Conservation (phyloP, 2,888 invertebrate genomes). For the Pammene fasciana region DNA sequence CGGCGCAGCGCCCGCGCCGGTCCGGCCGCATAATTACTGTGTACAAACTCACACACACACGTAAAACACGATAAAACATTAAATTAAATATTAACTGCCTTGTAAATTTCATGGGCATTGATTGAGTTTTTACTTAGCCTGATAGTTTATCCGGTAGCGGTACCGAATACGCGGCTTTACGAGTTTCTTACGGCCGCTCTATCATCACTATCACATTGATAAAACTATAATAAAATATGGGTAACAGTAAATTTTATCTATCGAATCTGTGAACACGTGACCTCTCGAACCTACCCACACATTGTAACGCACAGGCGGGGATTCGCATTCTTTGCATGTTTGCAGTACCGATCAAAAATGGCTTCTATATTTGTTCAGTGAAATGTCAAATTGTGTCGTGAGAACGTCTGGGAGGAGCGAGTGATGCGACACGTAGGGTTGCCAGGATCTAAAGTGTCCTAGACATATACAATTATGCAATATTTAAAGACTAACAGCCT, state of each 20-base stretch:
- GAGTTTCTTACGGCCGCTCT: constrained; percentile 50
- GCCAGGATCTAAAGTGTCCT: constrained; percentile 5
- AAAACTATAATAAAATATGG: constrained; percentile 55
- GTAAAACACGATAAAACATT: constrained; percentile 73
- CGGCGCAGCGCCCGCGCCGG: constrained; percentile 77
- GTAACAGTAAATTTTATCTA: constrained; percentile 56
- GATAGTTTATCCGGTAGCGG: constrained; percentile 66
- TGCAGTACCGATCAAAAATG: constrained; percentile 69
- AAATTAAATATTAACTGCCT: constrained; percentile 79
- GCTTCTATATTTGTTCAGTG: constrained; percentile 79
- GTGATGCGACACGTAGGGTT: constrained; percentile 55
- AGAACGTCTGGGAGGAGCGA: constrained; percentile 68
- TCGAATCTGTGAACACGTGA: constrained; percentile 58
- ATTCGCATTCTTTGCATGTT: constrained; percentile 67
- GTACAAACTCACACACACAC: constrained; percentile 66
- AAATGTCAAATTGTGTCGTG: constrained; percentile 81
- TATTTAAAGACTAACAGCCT: not conserved
- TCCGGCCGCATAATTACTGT: constrained; percentile 80
- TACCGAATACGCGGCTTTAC: constrained; percentile 59
- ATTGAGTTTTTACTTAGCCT: constrained; percentile 70
- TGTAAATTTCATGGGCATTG: constrained; percentile 77
- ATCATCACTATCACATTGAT: constrained; percentile 59
- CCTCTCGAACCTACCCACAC: constrained; percentile 55
- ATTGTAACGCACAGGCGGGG: constrained; percentile 53
- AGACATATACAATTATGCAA: not conserved